phyloP scores from a whole-genome alignment of 2,888 invertebrate species.

The Volucella bombylans region DNA sequence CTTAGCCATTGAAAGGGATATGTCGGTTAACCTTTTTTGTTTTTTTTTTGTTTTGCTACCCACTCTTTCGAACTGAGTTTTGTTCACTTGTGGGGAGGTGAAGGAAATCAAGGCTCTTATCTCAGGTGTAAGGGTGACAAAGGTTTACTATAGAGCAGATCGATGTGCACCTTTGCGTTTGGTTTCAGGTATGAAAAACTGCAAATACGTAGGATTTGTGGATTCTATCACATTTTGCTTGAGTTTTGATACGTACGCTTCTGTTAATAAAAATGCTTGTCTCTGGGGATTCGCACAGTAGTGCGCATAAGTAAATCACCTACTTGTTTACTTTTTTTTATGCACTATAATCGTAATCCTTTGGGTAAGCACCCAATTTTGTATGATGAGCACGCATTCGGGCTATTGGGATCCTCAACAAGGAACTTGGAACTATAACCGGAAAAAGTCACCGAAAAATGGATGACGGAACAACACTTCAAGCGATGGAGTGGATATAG shows the following conservation, averaged over 20 bases:
- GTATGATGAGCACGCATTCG: too few species aligned
- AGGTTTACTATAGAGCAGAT: constrained; percentile 17
- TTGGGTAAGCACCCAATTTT: too few species aligned
- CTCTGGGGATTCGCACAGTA: not conserved
- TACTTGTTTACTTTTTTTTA: too few species aligned
- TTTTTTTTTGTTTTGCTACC: constrained; percentile 5
- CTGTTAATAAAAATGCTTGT: constrained; percentile 65
- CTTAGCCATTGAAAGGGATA: constrained; percentile 27
- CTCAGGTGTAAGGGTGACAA: constrained; percentile 55
- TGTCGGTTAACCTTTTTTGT: constrained; percentile 25
- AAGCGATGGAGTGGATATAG: too few species aligned
- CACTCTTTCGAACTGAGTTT: not conserved
- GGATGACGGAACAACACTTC: too few species aligned
- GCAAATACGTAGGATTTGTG: constrained; percentile 20
- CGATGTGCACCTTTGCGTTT: constrained; percentile 5
- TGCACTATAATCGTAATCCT: too few species aligned
- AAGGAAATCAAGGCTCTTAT: constrained; percentile 65
- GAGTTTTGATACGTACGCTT: constrained; percentile 43
- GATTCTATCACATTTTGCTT: constrained; percentile 49
- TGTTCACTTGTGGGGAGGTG: not conserved
- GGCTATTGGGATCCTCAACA: too few species aligned
- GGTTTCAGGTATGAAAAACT: constrained; percentile 1
- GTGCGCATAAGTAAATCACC: too few species aligned
- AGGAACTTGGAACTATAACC: too few species aligned
- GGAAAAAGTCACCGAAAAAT: too few species aligned